phyloP scores from a whole-genome alignment of 35 echinoderm and acorn worm species.

The Lytechinus pictus region DNA sequence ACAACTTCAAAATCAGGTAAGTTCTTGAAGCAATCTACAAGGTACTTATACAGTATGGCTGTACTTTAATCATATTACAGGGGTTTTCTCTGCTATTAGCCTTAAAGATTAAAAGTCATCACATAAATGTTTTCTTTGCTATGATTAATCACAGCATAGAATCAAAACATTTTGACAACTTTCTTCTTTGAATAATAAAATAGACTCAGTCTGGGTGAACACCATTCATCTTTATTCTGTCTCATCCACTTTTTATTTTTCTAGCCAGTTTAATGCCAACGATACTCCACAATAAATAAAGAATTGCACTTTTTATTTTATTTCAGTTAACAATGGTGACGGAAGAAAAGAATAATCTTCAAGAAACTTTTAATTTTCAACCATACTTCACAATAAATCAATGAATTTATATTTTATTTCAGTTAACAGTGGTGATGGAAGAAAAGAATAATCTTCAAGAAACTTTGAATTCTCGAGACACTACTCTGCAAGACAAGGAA shows the following conservation, averaged over 20 bases:
- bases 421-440: conserved; percentile 14
- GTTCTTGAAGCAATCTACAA: not conserved
- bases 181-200: not conserved
- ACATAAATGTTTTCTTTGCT: too few species aligned
- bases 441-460: conserved; percentile 52
- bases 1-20: conserved; percentile 61
- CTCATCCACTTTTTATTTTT: too few species aligned
- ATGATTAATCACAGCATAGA: too few species aligned
- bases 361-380: conserved; percentile 47
- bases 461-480: conserved; percentile 42
- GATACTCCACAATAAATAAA: too few species aligned
- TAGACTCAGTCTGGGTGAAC: too few species aligned
- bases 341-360: conserved; percentile 39
- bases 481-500: conserved; percentile 32
- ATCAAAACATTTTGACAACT: not conserved
- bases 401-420: not conserved
- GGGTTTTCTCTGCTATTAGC: too few species aligned
- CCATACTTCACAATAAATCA: too few species aligned
- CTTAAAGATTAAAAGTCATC: too few species aligned
- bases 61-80: too few species aligned
- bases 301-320: too few species aligned
- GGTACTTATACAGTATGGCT: too few species aligned
- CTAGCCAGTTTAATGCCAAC: too few species aligned
- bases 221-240: not conserved
- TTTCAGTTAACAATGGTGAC: conserved; percentile 24